Evolutionary conservation across 64 coral and sea anemone genomes (phyloP), one percentile per base, ranked within the genome.

Genomic region (Orbicella faveolata): DNA sequence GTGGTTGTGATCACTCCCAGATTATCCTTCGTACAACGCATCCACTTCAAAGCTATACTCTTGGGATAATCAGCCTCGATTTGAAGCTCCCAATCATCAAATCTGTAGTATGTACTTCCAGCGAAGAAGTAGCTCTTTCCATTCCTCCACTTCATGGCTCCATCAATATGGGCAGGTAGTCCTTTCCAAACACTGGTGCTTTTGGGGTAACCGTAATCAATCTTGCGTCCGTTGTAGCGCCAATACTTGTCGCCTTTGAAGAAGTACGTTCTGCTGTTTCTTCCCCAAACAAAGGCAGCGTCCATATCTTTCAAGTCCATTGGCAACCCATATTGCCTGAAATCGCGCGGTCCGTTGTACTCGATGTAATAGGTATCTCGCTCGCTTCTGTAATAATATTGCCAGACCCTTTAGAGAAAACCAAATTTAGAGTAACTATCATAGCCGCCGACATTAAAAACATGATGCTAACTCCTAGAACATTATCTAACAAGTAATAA

Each of bases 161-260:
- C 75, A 33, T 98, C 90, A 73, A 94, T 63, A 44, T 81, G 89
- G 18, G 75, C 12, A 12, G 89, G 96, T 51, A 96, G 72, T 6
- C 67, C 75, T 52, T 89, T 89, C 94, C 94, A 96, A n/a, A 73
- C 87, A 10, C 86, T 84, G 35, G 89, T 80, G 18, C 39, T 70
- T 34, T 48, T 84, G 0, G 94, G 94, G 54, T 96, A 96, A 1
- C 90, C 94, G 14, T 59, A 75, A 76, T 96, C 94, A 2, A 96
- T 73, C 20, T 41, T 89, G 15, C 35, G 6, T 54, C 89, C 90
- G 52, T 90, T 65, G 63, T 89, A 93, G 34, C 94, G 86, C 94
- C 94, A 96, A 64, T 96, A 96, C 74, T 92, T 57, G 83, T 81
- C 69, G 8, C 90, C 94, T 74, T 96, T 96, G 16, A 80, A 87